Percentiles rank a stretch among this genome's conserved stretches.
phyloP scores from a whole-genome alignment of 1,140 invertebrate species.

The Rhopalosiphum maidis region DNA sequence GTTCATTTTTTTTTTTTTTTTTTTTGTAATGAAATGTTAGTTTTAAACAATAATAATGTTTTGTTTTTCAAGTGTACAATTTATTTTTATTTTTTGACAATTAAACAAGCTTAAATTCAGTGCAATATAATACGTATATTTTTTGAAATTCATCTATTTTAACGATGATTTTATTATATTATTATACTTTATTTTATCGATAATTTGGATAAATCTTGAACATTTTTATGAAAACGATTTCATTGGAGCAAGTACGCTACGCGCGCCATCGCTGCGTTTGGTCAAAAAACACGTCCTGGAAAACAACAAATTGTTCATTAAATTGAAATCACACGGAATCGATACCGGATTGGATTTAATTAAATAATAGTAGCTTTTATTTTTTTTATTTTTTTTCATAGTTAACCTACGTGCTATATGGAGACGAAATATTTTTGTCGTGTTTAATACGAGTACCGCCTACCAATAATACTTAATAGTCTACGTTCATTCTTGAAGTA shows the following conservation, averaged over 20 bases:
- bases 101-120: slow-evolving; percentile 55
- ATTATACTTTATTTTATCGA: background rate
- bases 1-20: slow-evolving; percentile 40
- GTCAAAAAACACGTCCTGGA: background rate
- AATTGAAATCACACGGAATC: background rate
- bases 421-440: background rate
- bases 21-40: slow-evolving; percentile 48
- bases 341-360: background rate
- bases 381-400: background rate
- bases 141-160: slow-evolving; percentile 19
- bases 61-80: slow-evolving; percentile 53
- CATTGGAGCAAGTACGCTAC: background rate
- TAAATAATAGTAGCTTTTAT: background rate
- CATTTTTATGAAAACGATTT: background rate
- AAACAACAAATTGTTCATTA: background rate
- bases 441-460: background rate
- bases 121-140: slow-evolving; percentile 53
- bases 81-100: slow-evolving; percentile 50
- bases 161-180: background rate
- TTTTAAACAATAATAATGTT: slow-evolving; percentile 45
- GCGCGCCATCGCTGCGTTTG: background rate
- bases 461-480: background rate
- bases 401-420: background rate
- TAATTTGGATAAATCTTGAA: background rate
- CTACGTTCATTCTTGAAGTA: background rate